phyloP scores from a whole-genome alignment of 2,888 invertebrate species.

The Hirudinaria manillensis region DNA sequence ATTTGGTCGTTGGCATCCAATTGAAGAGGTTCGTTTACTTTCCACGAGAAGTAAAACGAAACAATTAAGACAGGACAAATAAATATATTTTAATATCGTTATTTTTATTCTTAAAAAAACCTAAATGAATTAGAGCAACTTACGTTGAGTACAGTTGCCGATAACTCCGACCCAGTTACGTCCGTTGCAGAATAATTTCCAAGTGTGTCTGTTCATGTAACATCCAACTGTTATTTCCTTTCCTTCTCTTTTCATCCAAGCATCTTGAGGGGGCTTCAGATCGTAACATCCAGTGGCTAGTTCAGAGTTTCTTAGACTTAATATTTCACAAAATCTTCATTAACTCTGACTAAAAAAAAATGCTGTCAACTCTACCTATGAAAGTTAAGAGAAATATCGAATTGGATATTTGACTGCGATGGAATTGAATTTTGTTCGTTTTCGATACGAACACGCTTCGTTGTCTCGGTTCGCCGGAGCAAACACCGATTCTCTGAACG shows the following conservation, averaged over 20 bases:
- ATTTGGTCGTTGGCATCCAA: too few relatives aligned
- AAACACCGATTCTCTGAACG: too few relatives aligned
- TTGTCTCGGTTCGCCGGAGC: not conserved
- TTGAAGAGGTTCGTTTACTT: not conserved
- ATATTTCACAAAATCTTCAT: not conserved
- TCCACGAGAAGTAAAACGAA: not conserved
- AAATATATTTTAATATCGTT: too few relatives aligned
- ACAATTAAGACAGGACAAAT: too few relatives aligned
- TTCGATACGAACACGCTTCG: not conserved
- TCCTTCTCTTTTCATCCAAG: slow-evolving; percentile 28
- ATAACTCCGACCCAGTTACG: slow-evolving; percentile 35
- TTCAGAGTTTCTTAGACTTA: not conserved
- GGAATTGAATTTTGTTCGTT: not conserved
- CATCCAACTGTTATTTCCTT: slow-evolving; percentile 34
- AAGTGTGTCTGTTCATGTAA: slow-evolving; percentile 28
- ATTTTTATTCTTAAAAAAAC: too few relatives aligned
- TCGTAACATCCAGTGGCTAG: slow-evolving; percentile 30
- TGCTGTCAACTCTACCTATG: too few relatives aligned
- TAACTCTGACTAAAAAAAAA: not conserved
- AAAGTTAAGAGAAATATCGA: too few relatives aligned
- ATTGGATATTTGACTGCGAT: not conserved
- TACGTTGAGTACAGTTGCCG: slow-evolving; percentile 14
- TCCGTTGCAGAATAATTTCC: slow-evolving; percentile 33
- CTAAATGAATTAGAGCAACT: too few relatives aligned
- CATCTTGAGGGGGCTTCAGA: slow-evolving; percentile 25